These are phyloP conservation scores for Heliconius cydno DNA, from an alignment of 2,888 invertebrate species.

Conservation along the genomic window DNA sequence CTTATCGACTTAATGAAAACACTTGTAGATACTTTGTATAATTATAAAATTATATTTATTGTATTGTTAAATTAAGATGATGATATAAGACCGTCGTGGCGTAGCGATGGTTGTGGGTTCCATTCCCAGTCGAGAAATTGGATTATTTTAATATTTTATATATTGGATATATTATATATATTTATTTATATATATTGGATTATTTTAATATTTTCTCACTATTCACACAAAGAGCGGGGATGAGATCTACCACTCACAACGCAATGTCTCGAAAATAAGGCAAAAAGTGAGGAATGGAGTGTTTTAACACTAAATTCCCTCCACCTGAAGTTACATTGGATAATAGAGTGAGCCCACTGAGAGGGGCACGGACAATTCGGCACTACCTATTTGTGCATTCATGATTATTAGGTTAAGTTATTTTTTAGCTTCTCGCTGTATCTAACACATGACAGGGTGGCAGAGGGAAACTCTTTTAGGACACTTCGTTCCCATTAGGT, in stretches of 20 bases:
- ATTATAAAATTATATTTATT: not conserved
- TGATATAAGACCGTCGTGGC: not conserved
- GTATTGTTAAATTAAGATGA: not conserved
- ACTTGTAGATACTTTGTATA: not conserved
- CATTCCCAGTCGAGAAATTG: not conserved
- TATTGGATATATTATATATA: too few relatives aligned
- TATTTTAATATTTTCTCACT: not conserved
- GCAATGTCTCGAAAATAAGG: not conserved
- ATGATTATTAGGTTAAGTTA: not conserved
- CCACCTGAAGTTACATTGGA: too few relatives aligned
- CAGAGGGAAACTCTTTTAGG: not conserved
- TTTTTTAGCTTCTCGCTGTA: not conserved
- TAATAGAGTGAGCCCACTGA: too few relatives aligned
- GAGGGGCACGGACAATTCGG: too few relatives aligned
- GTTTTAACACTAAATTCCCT: too few relatives aligned
- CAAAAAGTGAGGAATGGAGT: not conserved
- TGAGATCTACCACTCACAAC: not conserved
- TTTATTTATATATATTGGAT: too few relatives aligned
- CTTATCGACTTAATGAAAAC: constrained; percentile 19
- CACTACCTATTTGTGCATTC: too few relatives aligned
- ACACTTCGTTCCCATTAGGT: not conserved
- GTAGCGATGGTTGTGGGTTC: not conserved
- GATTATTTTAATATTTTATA: not conserved
- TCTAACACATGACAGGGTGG: not conserved
- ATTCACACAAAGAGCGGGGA: not conserved